These are phyloP conservation scores for Siphonodentalium dalli DNA, from an alignment of 2,888 invertebrate genomes.

Conservation along the genomic window DNA sequence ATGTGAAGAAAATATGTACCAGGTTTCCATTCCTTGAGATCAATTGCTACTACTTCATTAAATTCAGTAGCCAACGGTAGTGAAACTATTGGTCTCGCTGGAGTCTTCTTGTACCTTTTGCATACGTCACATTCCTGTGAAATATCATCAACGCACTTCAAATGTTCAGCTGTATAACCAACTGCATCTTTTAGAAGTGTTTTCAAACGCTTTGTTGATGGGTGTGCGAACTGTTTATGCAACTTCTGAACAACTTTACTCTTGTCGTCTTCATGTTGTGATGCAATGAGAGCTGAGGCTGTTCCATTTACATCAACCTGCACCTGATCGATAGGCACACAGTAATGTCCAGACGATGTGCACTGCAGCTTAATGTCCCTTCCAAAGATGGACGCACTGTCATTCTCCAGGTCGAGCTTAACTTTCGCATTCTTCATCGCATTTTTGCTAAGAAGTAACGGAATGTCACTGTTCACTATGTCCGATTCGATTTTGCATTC, in stretches of 20 bases:
- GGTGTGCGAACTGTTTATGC: too few relatives aligned
- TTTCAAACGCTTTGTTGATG: too few relatives aligned
- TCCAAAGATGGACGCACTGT: not conserved
- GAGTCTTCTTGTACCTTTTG: not conserved
- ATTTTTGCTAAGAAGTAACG: not conserved
- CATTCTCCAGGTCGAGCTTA: not conserved
- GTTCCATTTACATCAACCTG: too few relatives aligned
- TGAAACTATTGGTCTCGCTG: conserved; percentile 9
- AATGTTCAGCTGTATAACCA: too few relatives aligned
- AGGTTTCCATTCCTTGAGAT: conserved; percentile 1
- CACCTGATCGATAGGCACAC: too few relatives aligned
- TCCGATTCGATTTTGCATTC: not conserved
- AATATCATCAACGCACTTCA: too few relatives aligned
- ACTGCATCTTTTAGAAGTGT: too few relatives aligned
- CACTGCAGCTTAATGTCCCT: not conserved
- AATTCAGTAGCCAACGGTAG: conserved; percentile 14
- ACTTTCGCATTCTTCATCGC: too few relatives aligned
- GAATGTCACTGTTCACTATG: conserved; percentile 3
- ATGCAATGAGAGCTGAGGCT: too few relatives aligned
- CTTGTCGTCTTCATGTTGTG: too few relatives aligned
- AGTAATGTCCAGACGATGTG: not conserved
- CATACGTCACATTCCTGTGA: too few relatives aligned
- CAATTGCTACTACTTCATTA: conserved; percentile 15
- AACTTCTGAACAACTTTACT: too few relatives aligned
- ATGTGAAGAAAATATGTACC: conserved; percentile 9